Conservation (phyloP, 2,888 invertebrate species). For the Agrilus biguttatus region DNA sequence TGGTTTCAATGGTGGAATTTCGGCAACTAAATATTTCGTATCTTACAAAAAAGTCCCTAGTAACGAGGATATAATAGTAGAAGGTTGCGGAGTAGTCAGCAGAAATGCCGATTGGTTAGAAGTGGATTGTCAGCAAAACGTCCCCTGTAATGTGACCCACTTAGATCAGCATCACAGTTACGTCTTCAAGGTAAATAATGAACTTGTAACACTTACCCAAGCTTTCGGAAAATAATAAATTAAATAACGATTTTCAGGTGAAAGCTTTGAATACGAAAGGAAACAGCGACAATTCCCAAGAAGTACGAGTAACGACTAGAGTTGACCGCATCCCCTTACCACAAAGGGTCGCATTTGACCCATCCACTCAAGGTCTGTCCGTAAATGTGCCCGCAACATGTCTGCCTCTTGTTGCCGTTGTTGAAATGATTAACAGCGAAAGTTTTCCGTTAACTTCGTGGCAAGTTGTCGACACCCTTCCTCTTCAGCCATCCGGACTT, state of each 20-base stretch:
- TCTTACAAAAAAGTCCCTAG: slow-evolving; percentile 57
- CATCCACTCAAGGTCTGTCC: slow-evolving; percentile 57
- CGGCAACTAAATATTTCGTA: slow-evolving; percentile 79
- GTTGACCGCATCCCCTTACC: slow-evolving; percentile 74
- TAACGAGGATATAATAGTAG: slow-evolving; percentile 43
- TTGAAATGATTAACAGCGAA: slow-evolving; percentile 51
- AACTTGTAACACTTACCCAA: not conserved
- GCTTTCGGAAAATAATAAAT: not conserved
- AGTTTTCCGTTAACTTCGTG: slow-evolving; percentile 43
- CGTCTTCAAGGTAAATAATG: slow-evolving; percentile 56
- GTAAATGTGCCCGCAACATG: slow-evolving; percentile 71
- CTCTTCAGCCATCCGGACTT: slow-evolving; percentile 55
- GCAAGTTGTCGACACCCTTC: slow-evolving; percentile 60
- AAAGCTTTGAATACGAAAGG: slow-evolving; percentile 82
- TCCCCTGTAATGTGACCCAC: slow-evolving; percentile 77
- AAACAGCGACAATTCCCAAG: slow-evolving; percentile 74
- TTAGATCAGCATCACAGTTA: slow-evolving; percentile 79
- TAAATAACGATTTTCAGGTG: slow-evolving; percentile 33
- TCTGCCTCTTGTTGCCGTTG: slow-evolving; percentile 59
- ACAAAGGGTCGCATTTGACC: slow-evolving; percentile 70
- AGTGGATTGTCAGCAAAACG: slow-evolving; percentile 69
- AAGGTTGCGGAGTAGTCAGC: slow-evolving; percentile 44
- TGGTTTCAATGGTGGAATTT: slow-evolving; percentile 80
- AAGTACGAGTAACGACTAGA: slow-evolving; percentile 65
- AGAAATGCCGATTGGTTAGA: slow-evolving; percentile 61